Evolutionary conservation across 2,888 invertebrate genomes (phyloP).

Genomic region (Nomada fabriciana): DNA sequence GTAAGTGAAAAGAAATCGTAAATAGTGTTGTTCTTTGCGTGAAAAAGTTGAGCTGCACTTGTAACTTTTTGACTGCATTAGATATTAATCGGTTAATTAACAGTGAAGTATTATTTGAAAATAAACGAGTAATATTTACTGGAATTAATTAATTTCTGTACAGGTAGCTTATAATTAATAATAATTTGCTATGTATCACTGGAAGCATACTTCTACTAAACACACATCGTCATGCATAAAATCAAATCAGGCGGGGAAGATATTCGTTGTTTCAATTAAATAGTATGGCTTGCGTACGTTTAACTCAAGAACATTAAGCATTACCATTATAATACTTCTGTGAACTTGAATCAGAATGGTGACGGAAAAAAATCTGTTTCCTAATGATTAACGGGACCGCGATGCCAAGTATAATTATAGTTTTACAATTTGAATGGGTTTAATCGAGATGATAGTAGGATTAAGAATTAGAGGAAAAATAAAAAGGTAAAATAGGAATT

Average conservation of each 20-base stretch:
- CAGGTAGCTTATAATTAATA: not conserved
- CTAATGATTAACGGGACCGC: no score
- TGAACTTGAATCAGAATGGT: no score
- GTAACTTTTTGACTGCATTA: no score
- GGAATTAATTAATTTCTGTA: not conserved
- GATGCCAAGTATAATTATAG: no score
- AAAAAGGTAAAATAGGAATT: no score
- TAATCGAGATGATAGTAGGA: no score
- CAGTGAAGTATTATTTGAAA: not conserved
- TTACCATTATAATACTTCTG: no score
- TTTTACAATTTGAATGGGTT: no score
- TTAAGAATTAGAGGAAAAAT: no score
- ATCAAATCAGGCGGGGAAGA: conserved; percentile 43
- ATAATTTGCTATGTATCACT: not conserved
- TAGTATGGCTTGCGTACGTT: not conserved
- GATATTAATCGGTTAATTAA: not conserved
- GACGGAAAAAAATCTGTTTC: no score
- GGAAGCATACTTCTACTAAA: conserved; percentile 28
- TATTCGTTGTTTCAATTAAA: conserved; percentile 66
- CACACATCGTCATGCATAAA: conserved; percentile 44
- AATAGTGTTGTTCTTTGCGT: not conserved
- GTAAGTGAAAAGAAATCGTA: no score
- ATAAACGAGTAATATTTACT: not conserved
- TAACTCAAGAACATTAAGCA: no score
- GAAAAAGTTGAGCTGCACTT: not conserved